These are phyloP conservation scores for Nymphalis polychloros DNA, from an alignment of 2,888 invertebrate genomes.

Conservation along the genomic window DNA sequence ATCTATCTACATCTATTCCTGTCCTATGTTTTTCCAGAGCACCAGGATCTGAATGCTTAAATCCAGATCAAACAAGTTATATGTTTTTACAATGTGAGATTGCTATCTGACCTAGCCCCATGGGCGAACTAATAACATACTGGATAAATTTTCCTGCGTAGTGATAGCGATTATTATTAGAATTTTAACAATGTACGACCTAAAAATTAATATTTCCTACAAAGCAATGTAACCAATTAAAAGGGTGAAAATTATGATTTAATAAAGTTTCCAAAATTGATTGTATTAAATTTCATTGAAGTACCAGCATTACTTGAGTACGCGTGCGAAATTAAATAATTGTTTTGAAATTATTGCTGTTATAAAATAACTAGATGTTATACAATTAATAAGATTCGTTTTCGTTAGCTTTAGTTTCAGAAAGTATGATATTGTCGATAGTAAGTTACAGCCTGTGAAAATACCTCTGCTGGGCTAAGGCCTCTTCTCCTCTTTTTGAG, in stretches of 20 bases:
- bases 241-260: neutral
- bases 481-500: no score
- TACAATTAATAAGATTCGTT: neutral
- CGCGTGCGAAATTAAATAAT: neutral
- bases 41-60: no score
- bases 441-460: no score
- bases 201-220: no score
- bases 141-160: neutral
- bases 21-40: no score
- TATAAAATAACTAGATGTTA: neutral
- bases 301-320: slow-evolving; percentile 7
- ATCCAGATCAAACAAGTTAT: neutral
- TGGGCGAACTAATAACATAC: neutral
- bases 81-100: neutral
- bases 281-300: neutral
- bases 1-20: no score
- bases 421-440: neutral
- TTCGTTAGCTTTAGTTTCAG: no score
- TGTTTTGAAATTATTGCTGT: neutral
- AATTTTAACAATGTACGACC: neutral
- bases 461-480: no score
- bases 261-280: neutral
- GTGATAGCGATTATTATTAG: neutral
- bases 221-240: neutral
- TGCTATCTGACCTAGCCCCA: neutral